Conservation (phyloP, 2,797 vertebrate genomes). For the Poeciliopsis infans region DNA sequence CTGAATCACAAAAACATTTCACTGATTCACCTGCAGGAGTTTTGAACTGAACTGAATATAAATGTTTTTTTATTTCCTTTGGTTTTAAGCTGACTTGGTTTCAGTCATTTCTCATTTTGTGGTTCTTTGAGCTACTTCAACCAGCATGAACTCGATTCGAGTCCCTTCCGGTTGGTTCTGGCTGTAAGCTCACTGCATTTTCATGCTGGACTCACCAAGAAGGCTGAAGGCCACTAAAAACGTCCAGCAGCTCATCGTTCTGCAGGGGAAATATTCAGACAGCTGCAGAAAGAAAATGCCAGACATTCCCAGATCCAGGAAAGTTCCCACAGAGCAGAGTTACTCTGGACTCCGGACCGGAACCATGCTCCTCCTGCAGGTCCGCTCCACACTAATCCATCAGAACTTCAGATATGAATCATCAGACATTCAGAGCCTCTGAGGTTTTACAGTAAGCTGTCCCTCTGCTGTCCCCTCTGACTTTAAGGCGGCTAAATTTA, state of each 20-base stretch:
- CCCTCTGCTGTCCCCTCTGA: constrained; percentile 30
- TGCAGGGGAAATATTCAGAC: not conserved
- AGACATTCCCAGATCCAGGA: not conserved
- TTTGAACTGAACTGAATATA: not conserved
- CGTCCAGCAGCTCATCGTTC: constrained; percentile 40
- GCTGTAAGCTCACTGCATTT: not conserved
- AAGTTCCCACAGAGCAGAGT: constrained; percentile 5
- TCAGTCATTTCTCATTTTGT: not conserved
- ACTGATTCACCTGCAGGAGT: not conserved
- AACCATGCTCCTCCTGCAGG: constrained; percentile 18
- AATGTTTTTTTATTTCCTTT: not conserved
- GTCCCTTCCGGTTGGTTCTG: not conserved
- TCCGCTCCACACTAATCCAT: constrained; percentile 3
- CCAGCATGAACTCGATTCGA: not conserved
- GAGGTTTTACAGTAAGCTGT: constrained; percentile 28
- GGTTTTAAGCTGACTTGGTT: not conserved
- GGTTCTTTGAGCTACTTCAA: not conserved
- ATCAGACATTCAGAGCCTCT: constrained; percentile 7
- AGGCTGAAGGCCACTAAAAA: constrained; percentile 53
- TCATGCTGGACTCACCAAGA: constrained; percentile 59
- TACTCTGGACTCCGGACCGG: constrained; percentile 10
- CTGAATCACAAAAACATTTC: not conserved
- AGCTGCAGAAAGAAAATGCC: constrained; percentile 24
- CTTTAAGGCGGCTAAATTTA: constrained; percentile 78
- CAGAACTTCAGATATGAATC: not conserved